These are phyloP conservation scores for Slavum lentiscoides DNA, from an alignment of 2,888 invertebrate species.

Conservation along the genomic window DNA sequence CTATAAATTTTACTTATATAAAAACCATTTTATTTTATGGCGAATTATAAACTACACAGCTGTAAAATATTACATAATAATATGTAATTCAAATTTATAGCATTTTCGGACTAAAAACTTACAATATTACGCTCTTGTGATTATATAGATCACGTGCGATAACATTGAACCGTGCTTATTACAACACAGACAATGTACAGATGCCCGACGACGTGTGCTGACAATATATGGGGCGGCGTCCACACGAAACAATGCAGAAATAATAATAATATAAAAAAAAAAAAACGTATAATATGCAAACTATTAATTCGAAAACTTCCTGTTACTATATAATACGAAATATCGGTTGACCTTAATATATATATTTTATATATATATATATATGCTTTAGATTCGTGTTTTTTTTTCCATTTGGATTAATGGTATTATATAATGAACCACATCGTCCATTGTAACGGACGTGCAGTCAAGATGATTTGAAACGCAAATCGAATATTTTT, in stretches of 20 bases:
- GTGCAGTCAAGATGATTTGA: neutral
- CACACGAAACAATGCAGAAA: slow-evolving; percentile 36
- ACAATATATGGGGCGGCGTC: slow-evolving; percentile 43
- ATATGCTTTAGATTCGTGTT: neutral
- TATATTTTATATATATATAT: neutral
- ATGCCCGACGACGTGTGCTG: slow-evolving; percentile 25
- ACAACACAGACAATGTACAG: slow-evolving; percentile 11
- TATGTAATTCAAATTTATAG: neutral
- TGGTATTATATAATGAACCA: slow-evolving; percentile 3
- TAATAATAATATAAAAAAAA: neutral
- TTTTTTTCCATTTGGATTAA: neutral
- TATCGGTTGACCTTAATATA: slow-evolving; percentile 33
- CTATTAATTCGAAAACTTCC: slow-evolving; percentile 35
- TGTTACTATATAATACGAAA: slow-evolving; percentile 12
- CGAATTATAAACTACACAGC: too few relatives aligned
- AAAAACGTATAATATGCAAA: slow-evolving; percentile 14
- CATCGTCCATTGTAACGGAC: slow-evolving; percentile 12
- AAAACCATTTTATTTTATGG: too few relatives aligned
- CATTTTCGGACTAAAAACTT: neutral
- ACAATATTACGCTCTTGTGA: neutral
- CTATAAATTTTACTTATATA: too few relatives aligned
- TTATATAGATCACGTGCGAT: neutral
- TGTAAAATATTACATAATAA: too few relatives aligned
- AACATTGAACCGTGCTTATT: slow-evolving; percentile 15
- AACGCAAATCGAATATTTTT: neutral